Evolutionary conservation across 2,113 vertebrate species (phyloP).

Genomic region (Cathartes aura): DNA sequence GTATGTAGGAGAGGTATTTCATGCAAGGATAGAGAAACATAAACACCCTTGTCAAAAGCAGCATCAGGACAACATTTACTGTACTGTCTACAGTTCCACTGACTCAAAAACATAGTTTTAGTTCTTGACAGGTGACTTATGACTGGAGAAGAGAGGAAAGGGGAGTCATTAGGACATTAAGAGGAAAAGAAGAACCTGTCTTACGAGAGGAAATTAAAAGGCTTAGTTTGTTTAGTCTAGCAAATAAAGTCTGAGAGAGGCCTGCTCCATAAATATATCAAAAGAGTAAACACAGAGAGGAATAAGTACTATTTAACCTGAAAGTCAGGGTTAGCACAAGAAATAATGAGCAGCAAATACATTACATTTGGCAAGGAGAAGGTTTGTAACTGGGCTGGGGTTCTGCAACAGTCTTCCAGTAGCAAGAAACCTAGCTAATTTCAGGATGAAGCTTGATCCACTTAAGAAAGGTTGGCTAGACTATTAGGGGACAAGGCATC

Average conservation of each 20-base stretch:
- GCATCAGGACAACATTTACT: not conserved
- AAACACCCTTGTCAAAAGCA: not conserved
- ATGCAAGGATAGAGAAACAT: not conserved
- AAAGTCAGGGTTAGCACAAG: not conserved
- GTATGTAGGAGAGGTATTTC: not conserved
- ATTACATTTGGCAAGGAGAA: not conserved
- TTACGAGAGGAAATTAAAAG: not conserved
- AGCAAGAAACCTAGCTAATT: not conserved
- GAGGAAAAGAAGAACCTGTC: not conserved
- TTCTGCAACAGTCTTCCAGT: not conserved
- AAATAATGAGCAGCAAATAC: not conserved
- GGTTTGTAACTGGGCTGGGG: not conserved
- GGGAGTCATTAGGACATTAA: not conserved
- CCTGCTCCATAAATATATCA: not conserved
- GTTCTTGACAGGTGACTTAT: not conserved
- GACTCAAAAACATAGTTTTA: not conserved
- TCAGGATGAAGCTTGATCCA: not conserved
- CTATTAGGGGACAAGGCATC: not conserved
- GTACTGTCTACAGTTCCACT: not conserved
- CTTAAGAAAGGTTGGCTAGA: not conserved
- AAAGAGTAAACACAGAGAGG: not conserved
- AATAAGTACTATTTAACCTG: not conserved
- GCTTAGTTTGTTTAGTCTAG: constrained; percentile 12
- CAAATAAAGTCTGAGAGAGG: not conserved
- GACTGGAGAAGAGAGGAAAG: not conserved